These are phyloP conservation scores for Unio pictorum DNA, from an alignment of 2,888 invertebrate species.

Conservation along the genomic window DNA sequence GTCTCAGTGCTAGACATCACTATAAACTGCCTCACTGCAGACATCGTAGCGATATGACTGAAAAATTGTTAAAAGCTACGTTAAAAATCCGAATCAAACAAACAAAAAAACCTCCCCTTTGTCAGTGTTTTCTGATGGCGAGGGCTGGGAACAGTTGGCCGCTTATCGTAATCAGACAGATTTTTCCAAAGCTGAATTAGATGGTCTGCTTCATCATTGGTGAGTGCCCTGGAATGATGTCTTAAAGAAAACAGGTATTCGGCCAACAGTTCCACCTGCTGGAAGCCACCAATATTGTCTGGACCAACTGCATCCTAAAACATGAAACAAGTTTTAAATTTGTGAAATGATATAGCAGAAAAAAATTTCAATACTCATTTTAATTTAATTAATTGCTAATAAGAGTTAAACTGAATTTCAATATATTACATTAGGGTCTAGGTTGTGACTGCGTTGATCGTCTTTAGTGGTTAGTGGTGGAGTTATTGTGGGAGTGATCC, in stretches of 20 bases:
- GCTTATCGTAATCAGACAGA: slow-evolving; percentile 9
- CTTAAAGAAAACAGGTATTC: slow-evolving; percentile 1
- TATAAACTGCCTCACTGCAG: too few species aligned
- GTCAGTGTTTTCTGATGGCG: slow-evolving; percentile 5
- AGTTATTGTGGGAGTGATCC: neutral
- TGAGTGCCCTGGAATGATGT: neutral
- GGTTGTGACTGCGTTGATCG: too few species aligned
- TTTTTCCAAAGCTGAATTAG: slow-evolving; percentile 15
- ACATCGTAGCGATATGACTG: too few species aligned
- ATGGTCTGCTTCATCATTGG: slow-evolving; percentile 7
- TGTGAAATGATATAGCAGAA: neutral
- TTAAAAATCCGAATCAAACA: too few species aligned
- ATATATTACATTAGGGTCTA: neutral
- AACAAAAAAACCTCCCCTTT: slow-evolving; percentile 1
- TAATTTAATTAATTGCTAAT: neutral
- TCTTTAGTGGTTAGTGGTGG: neutral
- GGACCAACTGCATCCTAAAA: slow-evolving; percentile 13
- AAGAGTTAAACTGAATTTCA: too few species aligned
- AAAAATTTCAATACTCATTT: neutral
- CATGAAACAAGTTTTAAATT: neutral
- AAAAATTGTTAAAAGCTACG: too few species aligned
- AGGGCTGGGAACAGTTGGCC: slow-evolving; percentile 5
- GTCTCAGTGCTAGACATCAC: too few species aligned
- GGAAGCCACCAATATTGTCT: slow-evolving; percentile 13
- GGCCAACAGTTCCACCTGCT: slow-evolving; percentile 7